Conservation (phyloP, 2,797 vertebrate species). For the Neosalanx taihuensis region DNA sequence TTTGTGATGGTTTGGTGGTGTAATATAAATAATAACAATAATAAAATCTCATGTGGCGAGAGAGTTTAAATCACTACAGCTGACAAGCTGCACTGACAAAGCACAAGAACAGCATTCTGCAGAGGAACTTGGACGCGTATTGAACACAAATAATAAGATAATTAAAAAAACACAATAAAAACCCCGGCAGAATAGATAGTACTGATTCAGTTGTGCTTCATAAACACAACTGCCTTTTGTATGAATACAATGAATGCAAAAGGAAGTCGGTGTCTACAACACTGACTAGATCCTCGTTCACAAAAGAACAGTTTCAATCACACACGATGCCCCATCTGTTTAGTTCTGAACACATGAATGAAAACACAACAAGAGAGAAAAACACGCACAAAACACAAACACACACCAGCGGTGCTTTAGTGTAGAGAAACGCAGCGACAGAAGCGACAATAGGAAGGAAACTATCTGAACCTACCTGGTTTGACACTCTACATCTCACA, state of each 20-base stretch:
- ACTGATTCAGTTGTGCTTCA: neutral
- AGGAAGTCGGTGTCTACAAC: neutral
- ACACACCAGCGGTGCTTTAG: neutral
- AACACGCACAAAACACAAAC: neutral
- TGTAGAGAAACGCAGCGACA: neutral
- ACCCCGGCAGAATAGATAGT: too few species aligned
- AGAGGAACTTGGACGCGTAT: neutral
- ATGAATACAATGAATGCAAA: neutral
- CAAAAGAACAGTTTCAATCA: neutral
- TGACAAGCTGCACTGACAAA: neutral
- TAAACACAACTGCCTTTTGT: neutral
- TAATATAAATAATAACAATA: neutral
- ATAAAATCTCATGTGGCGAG: neutral
- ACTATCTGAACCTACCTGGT: conserved; percentile 30
- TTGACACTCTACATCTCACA: conserved; percentile 33
- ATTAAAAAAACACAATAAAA: neutral
- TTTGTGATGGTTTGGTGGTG: neutral
- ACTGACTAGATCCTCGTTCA: neutral
- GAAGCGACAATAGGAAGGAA: neutral
- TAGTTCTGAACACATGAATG: neutral
- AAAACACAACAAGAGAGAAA: neutral
- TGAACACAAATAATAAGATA: neutral
- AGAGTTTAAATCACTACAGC: neutral
- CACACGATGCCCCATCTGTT: neutral
- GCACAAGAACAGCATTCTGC: neutral